Evolutionary conservation across 1,140 invertebrate species (phyloP).

Genomic region (Limonius californicus): DNA sequence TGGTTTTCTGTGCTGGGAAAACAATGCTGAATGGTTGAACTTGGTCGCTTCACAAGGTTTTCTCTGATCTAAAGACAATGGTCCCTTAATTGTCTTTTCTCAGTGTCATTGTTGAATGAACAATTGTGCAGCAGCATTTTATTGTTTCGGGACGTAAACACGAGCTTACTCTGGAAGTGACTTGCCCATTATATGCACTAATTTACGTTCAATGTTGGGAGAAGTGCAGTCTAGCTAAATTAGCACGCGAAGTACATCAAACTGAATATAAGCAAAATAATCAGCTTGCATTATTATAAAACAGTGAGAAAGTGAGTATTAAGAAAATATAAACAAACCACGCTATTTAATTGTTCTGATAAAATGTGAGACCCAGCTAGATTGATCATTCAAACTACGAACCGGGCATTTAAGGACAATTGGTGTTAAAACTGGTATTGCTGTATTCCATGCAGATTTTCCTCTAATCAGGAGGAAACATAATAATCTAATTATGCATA

Average conservation of each 20-base stretch:
- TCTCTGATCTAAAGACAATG: neutral
- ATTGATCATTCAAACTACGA: too few relatives aligned
- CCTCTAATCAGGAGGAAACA: too few relatives aligned
- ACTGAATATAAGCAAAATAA: too few relatives aligned
- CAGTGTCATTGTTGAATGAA: constrained; percentile 1
- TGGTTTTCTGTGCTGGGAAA: neutral
- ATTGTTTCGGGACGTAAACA: neutral
- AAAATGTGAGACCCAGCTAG: too few relatives aligned
- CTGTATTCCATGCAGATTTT: too few relatives aligned
- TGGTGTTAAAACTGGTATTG: too few relatives aligned
- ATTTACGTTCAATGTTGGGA: neutral
- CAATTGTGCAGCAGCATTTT: neutral
- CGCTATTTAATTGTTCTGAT: neutral
- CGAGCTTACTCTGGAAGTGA: neutral
- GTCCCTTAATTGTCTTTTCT: neutral
- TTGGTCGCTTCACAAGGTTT: neutral
- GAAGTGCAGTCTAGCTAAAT: neutral
- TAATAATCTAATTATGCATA: too few relatives aligned
- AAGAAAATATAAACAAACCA: neutral
- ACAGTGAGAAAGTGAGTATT: too few relatives aligned
- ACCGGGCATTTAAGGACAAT: too few relatives aligned
- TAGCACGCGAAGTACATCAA: neutral
- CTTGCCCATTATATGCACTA: neutral
- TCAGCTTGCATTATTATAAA: too few relatives aligned
- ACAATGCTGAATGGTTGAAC: neutral